phyloP scores from a whole-genome alignment of 1,140 invertebrate species.

The Polypedilum pembai region DNA sequence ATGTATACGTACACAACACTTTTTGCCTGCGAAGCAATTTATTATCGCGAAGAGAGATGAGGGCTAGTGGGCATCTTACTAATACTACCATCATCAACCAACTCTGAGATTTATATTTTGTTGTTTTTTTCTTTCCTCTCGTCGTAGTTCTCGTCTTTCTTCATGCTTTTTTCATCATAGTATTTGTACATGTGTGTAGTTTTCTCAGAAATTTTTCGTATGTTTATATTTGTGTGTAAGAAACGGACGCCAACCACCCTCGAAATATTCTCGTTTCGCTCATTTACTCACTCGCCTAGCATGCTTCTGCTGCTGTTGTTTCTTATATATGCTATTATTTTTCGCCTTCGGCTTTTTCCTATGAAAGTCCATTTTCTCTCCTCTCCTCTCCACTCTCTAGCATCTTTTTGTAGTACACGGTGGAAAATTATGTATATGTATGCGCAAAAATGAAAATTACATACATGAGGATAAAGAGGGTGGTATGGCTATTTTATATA shows the following conservation, averaged over 20 bases:
- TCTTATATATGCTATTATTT: neutral
- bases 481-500: no score
- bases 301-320: no score
- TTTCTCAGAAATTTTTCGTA: no score
- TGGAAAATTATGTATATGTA: neutral
- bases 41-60: conserved; percentile 23
- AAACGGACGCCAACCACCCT: no score
- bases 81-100: neutral
- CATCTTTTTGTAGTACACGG: neutral
- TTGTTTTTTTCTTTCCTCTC: neutral
- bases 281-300: no score
- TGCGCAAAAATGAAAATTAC: no score
- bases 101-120: conserved; percentile 10
- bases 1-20: neutral
- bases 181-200: no score
- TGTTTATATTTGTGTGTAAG: no score
- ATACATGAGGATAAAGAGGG: no score
- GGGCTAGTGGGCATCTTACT: conserved; percentile 12
- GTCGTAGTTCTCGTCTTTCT: no score
- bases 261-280: no score
- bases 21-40: neutral
- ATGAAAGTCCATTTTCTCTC: neutral
- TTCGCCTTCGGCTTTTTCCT: conserved; percentile 10
- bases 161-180: no score
- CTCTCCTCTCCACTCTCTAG: neutral